Evolutionary conservation across 2,113 vertebrate species (phyloP).

Genomic region (Narcine bancroftii): DNA sequence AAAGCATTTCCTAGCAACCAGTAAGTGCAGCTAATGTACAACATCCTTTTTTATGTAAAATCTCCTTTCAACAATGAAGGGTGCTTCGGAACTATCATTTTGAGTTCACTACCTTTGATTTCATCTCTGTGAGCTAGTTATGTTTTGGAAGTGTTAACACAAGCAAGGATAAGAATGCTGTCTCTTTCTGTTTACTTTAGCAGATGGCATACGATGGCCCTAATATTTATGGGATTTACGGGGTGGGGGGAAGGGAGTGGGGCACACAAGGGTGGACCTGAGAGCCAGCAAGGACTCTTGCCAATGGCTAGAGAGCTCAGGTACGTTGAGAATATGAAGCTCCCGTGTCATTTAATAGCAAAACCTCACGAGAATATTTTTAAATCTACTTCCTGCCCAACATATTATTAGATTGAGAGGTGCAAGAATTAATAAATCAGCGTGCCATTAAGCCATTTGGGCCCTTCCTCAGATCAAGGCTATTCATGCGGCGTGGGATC

Average conservation of each 20-base stretch:
- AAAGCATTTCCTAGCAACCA: slow-evolving; percentile 37
- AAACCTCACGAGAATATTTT: not conserved
- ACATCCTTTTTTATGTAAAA: slow-evolving; percentile 22
- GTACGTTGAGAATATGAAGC: not conserved
- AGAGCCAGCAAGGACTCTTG: too few species aligned
- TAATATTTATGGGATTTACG: not conserved
- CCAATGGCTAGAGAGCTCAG: not conserved
- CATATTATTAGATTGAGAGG: not conserved
- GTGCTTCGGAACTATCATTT: not conserved
- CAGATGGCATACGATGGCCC: not conserved
- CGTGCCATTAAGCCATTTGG: too few species aligned
- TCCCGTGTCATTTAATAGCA: not conserved
- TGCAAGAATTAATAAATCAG: not conserved
- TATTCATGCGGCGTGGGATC: too few species aligned
- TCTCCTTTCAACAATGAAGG: not conserved
- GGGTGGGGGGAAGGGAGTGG: too few species aligned
- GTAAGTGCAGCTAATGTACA: slow-evolving; percentile 21
- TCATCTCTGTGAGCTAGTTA: slow-evolving; percentile 9
- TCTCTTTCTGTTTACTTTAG: not conserved
- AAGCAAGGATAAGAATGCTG: not conserved
- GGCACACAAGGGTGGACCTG: too few species aligned
- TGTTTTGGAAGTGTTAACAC: not conserved
- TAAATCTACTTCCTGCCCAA: not conserved
- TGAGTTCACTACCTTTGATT: slow-evolving; percentile 13
- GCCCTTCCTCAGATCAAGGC: too few species aligned